phyloP scores from a whole-genome alignment of 2,797 vertebrate genomes.

The Alfaro cultratus region DNA sequence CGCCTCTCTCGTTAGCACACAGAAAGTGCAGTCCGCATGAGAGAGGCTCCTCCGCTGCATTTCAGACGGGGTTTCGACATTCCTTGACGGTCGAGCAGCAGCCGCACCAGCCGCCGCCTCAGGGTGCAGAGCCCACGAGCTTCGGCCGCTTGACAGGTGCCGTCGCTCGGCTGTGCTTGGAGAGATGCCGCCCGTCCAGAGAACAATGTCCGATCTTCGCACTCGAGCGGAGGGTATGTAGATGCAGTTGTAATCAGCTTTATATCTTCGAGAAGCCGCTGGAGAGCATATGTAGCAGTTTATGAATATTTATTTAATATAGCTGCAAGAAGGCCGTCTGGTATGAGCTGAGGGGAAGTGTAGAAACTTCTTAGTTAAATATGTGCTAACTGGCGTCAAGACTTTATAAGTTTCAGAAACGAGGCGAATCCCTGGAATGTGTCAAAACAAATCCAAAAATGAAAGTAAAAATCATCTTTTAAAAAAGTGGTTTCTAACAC shows the following conservation, averaged over 20 bases:
- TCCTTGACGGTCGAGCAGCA: constrained; percentile 49
- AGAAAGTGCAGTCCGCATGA: constrained; percentile 39
- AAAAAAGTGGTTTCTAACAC: neutral
- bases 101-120: constrained; percentile 27
- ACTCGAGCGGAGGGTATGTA: constrained; percentile 90
- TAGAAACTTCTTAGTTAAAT: constrained; percentile 56
- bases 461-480: neutral
- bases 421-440: neutral
- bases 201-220: constrained; percentile 92
- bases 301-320: constrained; percentile 5
- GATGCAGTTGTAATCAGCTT: neutral
- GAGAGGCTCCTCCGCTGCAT: constrained; percentile 41
- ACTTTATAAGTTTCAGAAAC: constrained; percentile 20
- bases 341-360: constrained; percentile 37
- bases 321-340: constrained; percentile 35
- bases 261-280: neutral
- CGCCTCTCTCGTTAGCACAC: constrained; percentile 12
- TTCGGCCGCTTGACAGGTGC: constrained; percentile 78
- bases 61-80: constrained; percentile 51
- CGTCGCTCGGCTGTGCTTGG: constrained; percentile 54
- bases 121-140: constrained; percentile 45
- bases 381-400: constrained; percentile 22
- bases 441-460: neutral
- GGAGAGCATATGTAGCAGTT: neutral
- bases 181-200: constrained; percentile 90